Evolutionary conservation across 1,140 invertebrate genomes (phyloP).

Genomic region (Pseudomyrmex gracilis): DNA sequence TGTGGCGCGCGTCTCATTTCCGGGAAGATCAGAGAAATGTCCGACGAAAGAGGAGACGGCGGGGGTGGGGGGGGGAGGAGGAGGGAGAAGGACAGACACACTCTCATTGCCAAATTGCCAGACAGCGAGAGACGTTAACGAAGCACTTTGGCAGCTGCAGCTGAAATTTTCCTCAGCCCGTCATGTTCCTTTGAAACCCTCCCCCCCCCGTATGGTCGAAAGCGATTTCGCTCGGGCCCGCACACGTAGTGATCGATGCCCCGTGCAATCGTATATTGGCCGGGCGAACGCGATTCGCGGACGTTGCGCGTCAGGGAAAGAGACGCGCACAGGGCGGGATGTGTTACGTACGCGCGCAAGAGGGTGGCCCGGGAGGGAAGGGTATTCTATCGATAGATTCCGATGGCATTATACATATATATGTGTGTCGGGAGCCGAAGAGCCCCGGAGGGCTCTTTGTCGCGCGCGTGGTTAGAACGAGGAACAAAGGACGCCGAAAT

Average conservation of each 20-base stretch:
- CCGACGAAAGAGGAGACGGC: too few relatives aligned
- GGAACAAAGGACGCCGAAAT: conserved; percentile 72
- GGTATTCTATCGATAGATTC: conserved; percentile 29
- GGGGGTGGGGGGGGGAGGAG: too few relatives aligned
- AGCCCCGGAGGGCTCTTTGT: conserved; percentile 46
- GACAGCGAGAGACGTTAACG: conserved; percentile 26
- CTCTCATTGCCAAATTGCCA: conserved; percentile 38
- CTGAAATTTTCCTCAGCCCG: conserved; percentile 48
- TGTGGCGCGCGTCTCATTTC: too few relatives aligned
- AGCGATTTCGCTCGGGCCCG: conserved; percentile 45
- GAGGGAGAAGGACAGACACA: too few relatives aligned
- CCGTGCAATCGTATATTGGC: conserved; percentile 47
- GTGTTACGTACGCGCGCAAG: background rate
- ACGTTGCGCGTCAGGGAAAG: background rate
- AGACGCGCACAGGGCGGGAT: background rate
- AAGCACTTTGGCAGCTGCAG: conserved; percentile 46
- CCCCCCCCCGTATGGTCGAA: conserved; percentile 10
- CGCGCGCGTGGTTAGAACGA: conserved; percentile 36
- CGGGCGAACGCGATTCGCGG: conserved; percentile 20
- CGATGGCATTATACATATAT: conserved; percentile 51
- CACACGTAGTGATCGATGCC: conserved; percentile 37
- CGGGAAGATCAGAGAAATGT: too few relatives aligned
- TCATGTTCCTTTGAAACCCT: conserved; percentile 52
- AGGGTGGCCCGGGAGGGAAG: conserved; percentile 4
- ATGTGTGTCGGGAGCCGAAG: conserved; percentile 9